Conservation (phyloP, 1,140 invertebrate species). For the Battus philenor region DNA sequence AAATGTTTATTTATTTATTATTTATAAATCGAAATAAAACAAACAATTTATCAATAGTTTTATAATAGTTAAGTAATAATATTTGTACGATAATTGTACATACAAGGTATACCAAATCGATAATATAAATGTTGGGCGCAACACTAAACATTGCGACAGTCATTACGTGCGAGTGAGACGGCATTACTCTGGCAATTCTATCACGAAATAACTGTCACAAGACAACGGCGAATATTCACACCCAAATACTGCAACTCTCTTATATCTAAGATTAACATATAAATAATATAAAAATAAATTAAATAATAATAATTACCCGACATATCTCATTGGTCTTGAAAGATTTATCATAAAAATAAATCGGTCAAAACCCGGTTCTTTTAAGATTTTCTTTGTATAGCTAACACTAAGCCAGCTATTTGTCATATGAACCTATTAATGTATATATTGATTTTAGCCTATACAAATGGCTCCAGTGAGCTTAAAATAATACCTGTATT, state of each 20-base stretch:
- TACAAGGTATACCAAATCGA: constrained; percentile 5
- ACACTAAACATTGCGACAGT: not conserved
- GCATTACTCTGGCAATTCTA: not conserved
- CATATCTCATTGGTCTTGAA: constrained; percentile 2
- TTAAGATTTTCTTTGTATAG: not conserved
- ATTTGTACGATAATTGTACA: constrained; percentile 11
- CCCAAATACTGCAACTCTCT: constrained; percentile 11
- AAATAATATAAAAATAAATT: constrained; percentile 8
- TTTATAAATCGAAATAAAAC: no score
- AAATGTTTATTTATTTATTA: no score
- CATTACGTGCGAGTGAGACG: not conserved
- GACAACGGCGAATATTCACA: not conserved
- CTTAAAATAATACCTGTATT: not conserved
- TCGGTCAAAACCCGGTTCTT: constrained; percentile 2
- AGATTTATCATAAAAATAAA: constrained; percentile 9
- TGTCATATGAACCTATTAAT: no score
- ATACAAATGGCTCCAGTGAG: constrained; percentile 16
- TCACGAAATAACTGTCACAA: not conserved
- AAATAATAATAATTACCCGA: not conserved
- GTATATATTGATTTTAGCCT: constrained; percentile 10
- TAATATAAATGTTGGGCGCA: not conserved
- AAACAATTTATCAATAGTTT: no score
- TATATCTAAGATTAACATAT: constrained; percentile 12
- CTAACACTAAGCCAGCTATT: no score
- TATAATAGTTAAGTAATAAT: no score